These are phyloP conservation scores for Solenodon paradoxus DNA, from an alignment of 2,113 vertebrate species.

Conservation along the genomic window DNA sequence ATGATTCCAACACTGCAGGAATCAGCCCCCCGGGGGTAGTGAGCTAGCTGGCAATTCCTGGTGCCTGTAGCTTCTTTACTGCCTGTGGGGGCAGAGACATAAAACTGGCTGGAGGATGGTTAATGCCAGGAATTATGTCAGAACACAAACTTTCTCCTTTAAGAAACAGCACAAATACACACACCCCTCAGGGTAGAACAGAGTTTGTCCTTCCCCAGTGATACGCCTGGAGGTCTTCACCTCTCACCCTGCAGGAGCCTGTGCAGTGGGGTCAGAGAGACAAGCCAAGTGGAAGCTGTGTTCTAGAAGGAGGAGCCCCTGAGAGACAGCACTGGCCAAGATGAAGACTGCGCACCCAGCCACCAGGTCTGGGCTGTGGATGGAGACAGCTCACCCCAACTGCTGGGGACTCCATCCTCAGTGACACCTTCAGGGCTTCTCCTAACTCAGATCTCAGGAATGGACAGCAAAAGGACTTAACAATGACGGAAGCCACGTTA, in stretches of 20 bases:
- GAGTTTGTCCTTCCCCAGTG: neutral
- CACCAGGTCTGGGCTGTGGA: rapidly evolving
- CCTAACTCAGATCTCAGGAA: neutral
- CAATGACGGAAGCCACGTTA: neutral
- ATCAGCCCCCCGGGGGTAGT: neutral
- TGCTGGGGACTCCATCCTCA: neutral
- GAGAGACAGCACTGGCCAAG: neutral
- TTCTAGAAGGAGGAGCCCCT: neutral
- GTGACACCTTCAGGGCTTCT: neutral
- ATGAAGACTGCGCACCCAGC: too few species aligned
- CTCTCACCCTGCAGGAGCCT: neutral
- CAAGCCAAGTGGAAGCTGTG: neutral
- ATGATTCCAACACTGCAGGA: neutral
- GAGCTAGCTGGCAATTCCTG: neutral
- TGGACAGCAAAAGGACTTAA: neutral
- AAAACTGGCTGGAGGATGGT: neutral
- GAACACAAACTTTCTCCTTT: neutral
- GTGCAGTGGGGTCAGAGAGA: neutral
- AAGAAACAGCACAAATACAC: neutral
- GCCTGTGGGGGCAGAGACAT: neutral
- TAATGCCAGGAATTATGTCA: neutral
- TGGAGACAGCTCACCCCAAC: neutral
- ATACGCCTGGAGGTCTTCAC: neutral
- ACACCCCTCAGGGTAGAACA: neutral
- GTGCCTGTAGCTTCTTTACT: neutral